phyloP scores from a whole-genome alignment of 2,113 vertebrate genomes.

The Scytalopus superciliaris region DNA sequence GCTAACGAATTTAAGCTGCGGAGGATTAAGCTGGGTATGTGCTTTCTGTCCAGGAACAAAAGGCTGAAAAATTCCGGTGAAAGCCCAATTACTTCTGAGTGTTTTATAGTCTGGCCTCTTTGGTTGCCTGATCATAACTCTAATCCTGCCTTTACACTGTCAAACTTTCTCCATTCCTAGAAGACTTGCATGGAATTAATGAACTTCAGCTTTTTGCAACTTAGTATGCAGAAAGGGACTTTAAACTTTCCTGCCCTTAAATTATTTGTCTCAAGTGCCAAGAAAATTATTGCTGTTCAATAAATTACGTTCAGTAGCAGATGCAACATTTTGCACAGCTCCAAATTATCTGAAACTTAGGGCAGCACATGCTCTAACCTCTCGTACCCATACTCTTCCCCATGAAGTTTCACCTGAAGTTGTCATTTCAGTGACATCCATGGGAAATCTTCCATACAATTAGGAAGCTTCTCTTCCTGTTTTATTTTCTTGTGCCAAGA shows the following conservation, averaged over 20 bases:
- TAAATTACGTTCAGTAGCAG: neutral
- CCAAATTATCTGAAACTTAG: neutral
- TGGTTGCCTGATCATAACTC: neutral
- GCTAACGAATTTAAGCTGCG: slow-evolving; percentile 97
- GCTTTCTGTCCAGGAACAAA: fast-evolving
- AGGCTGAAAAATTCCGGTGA: neutral
- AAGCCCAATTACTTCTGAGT: neutral
- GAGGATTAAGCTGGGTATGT: slow-evolving; percentile 93
- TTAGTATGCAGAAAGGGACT: neutral
- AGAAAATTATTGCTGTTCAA: neutral
- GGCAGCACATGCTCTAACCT: neutral
- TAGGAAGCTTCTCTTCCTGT: neutral
- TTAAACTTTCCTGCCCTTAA: neutral
- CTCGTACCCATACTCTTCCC: neutral
- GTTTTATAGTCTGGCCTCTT: neutral
- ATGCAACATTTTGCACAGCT: neutral
- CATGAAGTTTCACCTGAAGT: neutral
- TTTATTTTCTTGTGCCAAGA: neutral
- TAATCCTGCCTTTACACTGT: neutral
- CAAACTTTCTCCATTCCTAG: neutral
- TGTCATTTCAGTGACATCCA: neutral
- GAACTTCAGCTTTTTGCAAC: neutral
- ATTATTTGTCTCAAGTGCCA: neutral
- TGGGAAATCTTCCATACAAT: neutral
- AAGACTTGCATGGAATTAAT: neutral